Evolutionary conservation across 2,113 vertebrate genomes (phyloP).

Genomic region (Delphinus delphis): DNA sequence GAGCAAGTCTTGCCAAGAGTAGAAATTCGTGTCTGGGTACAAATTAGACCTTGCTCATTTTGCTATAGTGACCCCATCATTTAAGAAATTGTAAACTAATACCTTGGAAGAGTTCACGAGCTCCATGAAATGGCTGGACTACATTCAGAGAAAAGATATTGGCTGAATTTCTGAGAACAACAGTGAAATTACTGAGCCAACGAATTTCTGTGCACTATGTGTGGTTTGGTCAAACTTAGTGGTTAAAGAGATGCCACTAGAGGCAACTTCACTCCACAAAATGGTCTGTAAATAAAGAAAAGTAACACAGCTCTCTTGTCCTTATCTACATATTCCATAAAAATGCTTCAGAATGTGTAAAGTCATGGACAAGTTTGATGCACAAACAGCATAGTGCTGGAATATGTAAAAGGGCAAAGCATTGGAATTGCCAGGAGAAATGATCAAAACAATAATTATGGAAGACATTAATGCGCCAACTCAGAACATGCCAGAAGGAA

Average conservation of each 20-base stretch:
- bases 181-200: not conserved
- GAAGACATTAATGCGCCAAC: no score
- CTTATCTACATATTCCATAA: not conserved
- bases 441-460: not conserved
- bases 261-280: not conserved
- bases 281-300: not conserved
- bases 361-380: not conserved
- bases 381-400: not conserved
- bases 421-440: not conserved
- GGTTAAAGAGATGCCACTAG: not conserved
- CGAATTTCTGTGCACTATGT: not conserved
- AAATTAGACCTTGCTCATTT: not conserved
- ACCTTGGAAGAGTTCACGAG: not conserved
- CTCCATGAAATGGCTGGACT: not conserved
- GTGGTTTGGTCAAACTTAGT: not conserved
- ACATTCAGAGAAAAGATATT: not conserved
- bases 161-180: not conserved
- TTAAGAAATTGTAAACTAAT: not conserved
- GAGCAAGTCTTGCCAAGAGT: not conserved
- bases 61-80: not conserved
- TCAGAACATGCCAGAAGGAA: not conserved
- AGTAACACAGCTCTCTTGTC: not conserved
- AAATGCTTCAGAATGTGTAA: accelerated
- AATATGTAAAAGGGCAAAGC: not conserved
- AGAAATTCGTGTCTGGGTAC: not conserved